Base-by-base conservation (phyloP, 35 echinoderm and acorn worm species). In the Apostichopus japonicus region DNA sequence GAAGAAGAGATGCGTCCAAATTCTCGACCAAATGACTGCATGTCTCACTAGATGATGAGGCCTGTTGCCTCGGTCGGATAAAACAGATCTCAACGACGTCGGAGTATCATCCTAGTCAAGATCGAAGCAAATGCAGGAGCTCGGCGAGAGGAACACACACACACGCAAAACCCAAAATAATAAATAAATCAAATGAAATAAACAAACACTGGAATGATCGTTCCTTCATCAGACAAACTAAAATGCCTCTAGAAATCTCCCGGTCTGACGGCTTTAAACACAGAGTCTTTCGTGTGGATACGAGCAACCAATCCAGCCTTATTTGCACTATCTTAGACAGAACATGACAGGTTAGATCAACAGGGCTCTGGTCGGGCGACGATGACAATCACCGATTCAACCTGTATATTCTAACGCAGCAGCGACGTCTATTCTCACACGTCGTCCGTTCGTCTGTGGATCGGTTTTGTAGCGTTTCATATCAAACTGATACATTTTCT, bases 331-430 rank as follows among this genome's bases (percentile, higher is more conserved):
- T 84, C 54, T 61, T 58, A 16, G 56, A 58, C 16, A 84, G 56
- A 58, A 84, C 56, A 16, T 84, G 81, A 84, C 81, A 84, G 53
- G 81, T 54, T 84, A 84, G 81, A 84, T 84, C 53, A 84, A 84
- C 81, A 57, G 53, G 5, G 54, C 81, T 84, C 81, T 57, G n/a
- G 53, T 24, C 53, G 56, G 54, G 33, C 33, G 0, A 0, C 53
- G 56, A 58, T 23, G 56, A 53, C 81, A 84, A 84, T 84, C 56
- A 57, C 24, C 53, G 9, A 24, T 54, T 17, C 53, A 84, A 55
- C 10, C 8, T 13, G 19, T 57, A 84, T n/a, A 75, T 84, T 23
- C 56, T 23, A 53, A n/a, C 23, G 21, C 57, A 8, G 16, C 53
- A 16, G 24, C 57, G 56, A n/a, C 11, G 56, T 19, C 56, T 84